Evolutionary conservation across 2,797 vertebrate genomes (phyloP).

Genomic region (Sylvilagus floridanus): DNA sequence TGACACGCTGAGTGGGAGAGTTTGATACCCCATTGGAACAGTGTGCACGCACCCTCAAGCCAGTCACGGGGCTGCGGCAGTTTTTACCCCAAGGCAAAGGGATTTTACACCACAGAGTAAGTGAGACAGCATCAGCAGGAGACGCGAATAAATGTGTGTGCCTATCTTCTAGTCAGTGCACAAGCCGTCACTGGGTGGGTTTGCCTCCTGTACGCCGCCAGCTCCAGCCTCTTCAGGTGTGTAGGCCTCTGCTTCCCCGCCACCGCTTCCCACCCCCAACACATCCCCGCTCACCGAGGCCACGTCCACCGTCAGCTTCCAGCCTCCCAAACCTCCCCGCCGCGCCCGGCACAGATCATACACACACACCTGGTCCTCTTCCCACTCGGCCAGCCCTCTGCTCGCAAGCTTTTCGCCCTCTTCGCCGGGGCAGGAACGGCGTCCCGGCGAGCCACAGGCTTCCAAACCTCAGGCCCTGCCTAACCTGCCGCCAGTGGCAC

Average conservation of each 20-base stretch:
- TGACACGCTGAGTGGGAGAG: background rate
- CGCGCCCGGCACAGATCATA: too few relatives aligned
- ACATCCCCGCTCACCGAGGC: background rate
- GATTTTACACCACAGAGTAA: background rate
- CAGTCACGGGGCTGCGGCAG: background rate
- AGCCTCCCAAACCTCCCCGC: background rate
- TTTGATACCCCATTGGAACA: background rate
- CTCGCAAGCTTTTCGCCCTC: background rate
- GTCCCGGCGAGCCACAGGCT: background rate
- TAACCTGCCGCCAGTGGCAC: background rate
- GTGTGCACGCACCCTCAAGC: background rate
- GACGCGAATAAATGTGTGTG: background rate
- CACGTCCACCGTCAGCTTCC: background rate
- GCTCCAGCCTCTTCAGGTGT: background rate
- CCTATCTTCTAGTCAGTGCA: background rate
- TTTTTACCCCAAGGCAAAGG: background rate
- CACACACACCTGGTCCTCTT: background rate
- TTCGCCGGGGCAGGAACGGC: background rate
- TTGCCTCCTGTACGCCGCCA: background rate
- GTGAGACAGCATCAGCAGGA: background rate
- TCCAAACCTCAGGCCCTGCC: background rate
- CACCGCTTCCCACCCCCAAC: background rate
- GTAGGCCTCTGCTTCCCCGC: background rate
- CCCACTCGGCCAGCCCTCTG: background rate
- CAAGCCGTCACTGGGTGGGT: background rate